Evolutionary conservation across 1,140 invertebrate species (phyloP).

Genomic region (Bombus turneri): DNA sequence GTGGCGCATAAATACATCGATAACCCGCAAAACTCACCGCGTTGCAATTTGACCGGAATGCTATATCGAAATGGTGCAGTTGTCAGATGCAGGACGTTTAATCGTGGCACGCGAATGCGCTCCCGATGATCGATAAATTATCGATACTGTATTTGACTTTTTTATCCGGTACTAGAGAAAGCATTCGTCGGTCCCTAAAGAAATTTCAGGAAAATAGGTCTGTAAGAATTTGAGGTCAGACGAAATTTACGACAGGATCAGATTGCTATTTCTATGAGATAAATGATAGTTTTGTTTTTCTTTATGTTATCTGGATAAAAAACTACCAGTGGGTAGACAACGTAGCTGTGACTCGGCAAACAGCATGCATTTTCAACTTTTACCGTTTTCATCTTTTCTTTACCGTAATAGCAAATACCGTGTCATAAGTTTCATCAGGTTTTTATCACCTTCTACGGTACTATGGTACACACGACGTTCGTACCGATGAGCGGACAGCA

Average conservation of each 20-base stretch:
- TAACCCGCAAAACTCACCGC: constrained; percentile 52
- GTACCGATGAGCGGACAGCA: background rate
- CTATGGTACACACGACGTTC: background rate
- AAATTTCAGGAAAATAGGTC: too few species aligned
- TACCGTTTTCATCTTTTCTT: too few species aligned
- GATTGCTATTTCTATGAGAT: too few species aligned
- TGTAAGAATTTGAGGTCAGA: background rate
- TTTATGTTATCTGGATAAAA: background rate
- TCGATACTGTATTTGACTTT: constrained; percentile 38
- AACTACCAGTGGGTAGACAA: too few species aligned
- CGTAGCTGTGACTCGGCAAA: background rate
- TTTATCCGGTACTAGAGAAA: too few species aligned
- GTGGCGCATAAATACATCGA: constrained; percentile 56
- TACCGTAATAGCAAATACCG: too few species aligned
- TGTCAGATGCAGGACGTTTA: constrained; percentile 57
- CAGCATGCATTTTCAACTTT: background rate
- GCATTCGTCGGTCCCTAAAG: too few species aligned
- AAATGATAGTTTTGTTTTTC: background rate
- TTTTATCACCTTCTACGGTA: background rate
- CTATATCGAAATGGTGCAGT: constrained; percentile 39
- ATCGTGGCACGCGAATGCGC: constrained; percentile 54
- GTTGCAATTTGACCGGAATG: constrained; percentile 49
- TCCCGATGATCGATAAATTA: constrained; percentile 60
- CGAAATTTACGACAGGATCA: background rate
- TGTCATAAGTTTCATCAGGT: too few species aligned